Percentiles rank a stretch among this genome's conserved stretches.
Conservation (phyloP, 2,888 invertebrate genomes). For the Calliphora vomitoria region DNA sequence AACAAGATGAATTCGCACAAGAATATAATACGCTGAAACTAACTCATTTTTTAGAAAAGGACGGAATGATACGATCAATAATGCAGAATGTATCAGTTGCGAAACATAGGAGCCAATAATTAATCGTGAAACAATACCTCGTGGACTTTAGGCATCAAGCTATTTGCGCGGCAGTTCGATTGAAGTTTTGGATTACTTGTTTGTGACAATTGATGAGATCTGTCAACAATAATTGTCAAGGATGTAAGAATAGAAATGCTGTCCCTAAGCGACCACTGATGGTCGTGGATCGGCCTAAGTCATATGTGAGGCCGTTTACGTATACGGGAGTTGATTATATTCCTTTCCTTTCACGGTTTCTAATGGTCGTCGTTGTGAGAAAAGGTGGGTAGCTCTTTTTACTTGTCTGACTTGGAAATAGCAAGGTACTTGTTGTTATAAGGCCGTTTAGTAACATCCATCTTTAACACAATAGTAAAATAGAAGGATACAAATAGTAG, state of each 20-base stretch:
- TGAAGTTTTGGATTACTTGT: background rate
- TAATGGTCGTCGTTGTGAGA: background rate
- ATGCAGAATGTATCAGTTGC: background rate
- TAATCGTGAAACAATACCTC: too few relatives aligned
- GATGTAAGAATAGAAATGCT: background rate
- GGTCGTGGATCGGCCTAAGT: background rate
- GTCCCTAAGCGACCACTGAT: background rate
- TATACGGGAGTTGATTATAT: background rate
- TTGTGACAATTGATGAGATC: background rate
- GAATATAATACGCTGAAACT: background rate
- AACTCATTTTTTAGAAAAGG: background rate
- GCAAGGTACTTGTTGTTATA: background rate
- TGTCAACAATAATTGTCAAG: background rate
- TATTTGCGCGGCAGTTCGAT: background rate
- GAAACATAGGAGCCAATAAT: too few relatives aligned
- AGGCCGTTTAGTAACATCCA: too few relatives aligned
- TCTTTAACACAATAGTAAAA: too few relatives aligned
- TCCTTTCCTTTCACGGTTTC: too few relatives aligned
- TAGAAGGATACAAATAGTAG: too few relatives aligned
- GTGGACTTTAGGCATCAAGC: too few relatives aligned
- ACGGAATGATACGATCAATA: background rate
- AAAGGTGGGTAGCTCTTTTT: background rate
- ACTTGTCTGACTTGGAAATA: background rate
- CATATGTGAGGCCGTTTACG: background rate
- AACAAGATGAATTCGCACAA: background rate